Evolutionary conservation across 35 echinoderm and acorn worm genomes (phyloP).

Genomic region (Ptychodera flava): DNA sequence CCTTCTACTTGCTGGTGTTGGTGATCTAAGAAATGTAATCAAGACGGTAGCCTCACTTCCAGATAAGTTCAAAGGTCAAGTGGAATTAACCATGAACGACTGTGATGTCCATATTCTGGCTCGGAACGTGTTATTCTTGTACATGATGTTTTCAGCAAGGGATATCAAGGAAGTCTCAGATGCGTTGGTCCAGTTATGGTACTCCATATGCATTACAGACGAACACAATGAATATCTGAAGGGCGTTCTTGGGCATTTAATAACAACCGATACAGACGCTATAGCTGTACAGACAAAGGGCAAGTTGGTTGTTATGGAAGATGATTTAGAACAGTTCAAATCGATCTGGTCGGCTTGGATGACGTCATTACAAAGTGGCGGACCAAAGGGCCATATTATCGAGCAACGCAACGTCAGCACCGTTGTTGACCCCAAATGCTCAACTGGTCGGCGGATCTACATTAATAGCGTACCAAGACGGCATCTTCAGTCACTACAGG

Average conservation of each 20-base stretch:
- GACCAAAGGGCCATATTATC: background rate
- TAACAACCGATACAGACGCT: too few species aligned
- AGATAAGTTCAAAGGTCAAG: slow-evolving; percentile 28
- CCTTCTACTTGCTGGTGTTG: too few species aligned
- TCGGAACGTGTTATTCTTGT: slow-evolving; percentile 60
- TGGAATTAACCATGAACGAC: slow-evolving; percentile 43
- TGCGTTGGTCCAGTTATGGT: too few species aligned
- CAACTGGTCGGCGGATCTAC: background rate
- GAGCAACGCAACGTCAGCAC: background rate
- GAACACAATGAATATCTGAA: too few species aligned
- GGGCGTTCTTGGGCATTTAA: too few species aligned
- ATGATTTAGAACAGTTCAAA: too few species aligned
- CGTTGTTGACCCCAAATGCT: background rate
- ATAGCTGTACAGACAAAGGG: too few species aligned
- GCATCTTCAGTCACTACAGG: background rate
- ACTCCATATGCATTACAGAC: too few species aligned
- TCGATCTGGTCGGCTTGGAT: too few species aligned
- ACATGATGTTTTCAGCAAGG: too few species aligned
- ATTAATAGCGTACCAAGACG: background rate
- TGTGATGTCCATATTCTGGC: slow-evolving; percentile 40
- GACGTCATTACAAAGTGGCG: background rate
- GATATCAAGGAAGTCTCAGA: too few species aligned
- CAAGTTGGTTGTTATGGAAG: too few species aligned
- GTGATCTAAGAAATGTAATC: slow-evolving; percentile 41
- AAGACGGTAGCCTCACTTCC: slow-evolving; percentile 53